phyloP scores from a whole-genome alignment of 2,113 vertebrate genomes.

The Leucopternis melanops region DNA sequence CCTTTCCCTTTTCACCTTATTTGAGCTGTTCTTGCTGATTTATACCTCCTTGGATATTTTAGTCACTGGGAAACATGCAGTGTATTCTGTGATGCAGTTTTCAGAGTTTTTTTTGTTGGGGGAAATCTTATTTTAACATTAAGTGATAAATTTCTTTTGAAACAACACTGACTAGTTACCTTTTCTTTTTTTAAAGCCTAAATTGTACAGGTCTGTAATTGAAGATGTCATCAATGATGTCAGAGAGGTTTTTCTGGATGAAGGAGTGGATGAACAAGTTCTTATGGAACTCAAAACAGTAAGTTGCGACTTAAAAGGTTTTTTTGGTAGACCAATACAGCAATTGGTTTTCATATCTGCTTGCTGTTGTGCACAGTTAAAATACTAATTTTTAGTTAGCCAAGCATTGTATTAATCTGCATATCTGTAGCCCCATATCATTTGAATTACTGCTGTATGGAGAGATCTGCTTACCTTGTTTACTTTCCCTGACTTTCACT shows the following conservation, averaged over 20 bases:
- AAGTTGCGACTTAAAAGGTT: constrained; percentile 32
- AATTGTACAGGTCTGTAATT: constrained; percentile 93
- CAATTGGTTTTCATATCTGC: not conserved
- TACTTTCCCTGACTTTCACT: not conserved
- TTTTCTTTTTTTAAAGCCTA: constrained; percentile 79
- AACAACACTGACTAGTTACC: not conserved
- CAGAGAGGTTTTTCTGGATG: constrained; percentile 95
- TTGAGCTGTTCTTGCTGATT: not conserved
- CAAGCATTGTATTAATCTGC: not conserved
- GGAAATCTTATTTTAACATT: not conserved
- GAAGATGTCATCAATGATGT: constrained; percentile 98
- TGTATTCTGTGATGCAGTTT: not conserved
- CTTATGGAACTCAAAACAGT: constrained; percentile 97
- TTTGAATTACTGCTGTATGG: not conserved
- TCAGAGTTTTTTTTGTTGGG: not conserved
- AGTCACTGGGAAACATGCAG: not conserved
- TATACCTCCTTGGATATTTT: not conserved
- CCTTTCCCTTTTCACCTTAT: not conserved
- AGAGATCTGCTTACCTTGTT: not conserved
- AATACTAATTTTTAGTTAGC: not conserved
- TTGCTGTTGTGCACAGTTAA: not conserved
- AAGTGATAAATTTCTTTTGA: not conserved
- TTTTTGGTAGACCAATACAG: not conserved
- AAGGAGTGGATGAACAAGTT: constrained; percentile 97
- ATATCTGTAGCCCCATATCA: accelerated